These are phyloP conservation scores for Tridacna gigas DNA, from an alignment of 2,888 invertebrate genomes.

Conservation along the genomic window DNA sequence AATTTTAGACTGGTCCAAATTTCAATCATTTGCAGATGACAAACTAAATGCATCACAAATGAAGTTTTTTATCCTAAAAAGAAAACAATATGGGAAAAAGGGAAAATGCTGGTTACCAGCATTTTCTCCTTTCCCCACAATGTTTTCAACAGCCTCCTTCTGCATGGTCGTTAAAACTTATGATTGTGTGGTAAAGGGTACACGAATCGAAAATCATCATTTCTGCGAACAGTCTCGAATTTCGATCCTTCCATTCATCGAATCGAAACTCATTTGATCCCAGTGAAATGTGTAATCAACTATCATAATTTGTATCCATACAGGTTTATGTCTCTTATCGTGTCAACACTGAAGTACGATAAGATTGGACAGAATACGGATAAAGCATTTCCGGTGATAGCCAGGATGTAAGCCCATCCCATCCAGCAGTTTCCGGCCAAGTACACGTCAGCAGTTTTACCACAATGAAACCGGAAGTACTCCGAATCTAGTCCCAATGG, in stretches of 20 bases:
- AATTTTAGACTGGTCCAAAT: no score
- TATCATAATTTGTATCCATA: slow-evolving; percentile 30
- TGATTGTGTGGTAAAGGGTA: neutral
- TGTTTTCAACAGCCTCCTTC: neutral
- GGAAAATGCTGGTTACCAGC: neutral
- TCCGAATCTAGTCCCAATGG: slow-evolving; percentile 85
- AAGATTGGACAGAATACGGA: slow-evolving; percentile 85
- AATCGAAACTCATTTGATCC: no score
- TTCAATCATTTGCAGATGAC: no score
- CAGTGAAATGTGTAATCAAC: neutral
- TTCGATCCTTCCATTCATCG: no score
- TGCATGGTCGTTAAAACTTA: neutral
- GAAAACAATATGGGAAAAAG: neutral
- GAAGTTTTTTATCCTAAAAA: neutral
- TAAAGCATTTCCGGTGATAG: slow-evolving; percentile 84
- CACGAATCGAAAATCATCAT: neutral
- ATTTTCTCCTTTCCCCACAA: neutral
- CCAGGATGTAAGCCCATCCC: slow-evolving; percentile 85
- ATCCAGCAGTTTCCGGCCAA: slow-evolving; percentile 83
- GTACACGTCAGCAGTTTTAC: slow-evolving; percentile 77
- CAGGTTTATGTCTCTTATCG: neutral
- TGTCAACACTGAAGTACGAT: slow-evolving; percentile 65
- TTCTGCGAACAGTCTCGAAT: no score
- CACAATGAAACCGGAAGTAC: slow-evolving; percentile 84
- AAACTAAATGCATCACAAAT: neutral